These are phyloP conservation scores for Knipowitschia caucasica DNA, from an alignment of 2,797 vertebrate species.

Conservation along the genomic window DNA sequence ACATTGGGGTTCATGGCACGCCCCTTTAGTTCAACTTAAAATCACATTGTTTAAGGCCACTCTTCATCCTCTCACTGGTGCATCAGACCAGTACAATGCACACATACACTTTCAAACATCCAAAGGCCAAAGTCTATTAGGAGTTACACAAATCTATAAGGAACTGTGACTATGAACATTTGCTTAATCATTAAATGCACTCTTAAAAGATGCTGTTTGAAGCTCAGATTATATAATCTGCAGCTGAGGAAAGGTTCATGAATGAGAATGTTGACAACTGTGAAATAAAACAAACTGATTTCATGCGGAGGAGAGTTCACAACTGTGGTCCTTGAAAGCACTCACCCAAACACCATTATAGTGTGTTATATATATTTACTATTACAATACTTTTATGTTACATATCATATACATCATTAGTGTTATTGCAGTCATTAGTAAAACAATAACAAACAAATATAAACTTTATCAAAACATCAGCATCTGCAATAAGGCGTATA, in stretches of 20 bases:
- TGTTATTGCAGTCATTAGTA: neutral
- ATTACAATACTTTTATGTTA: no score
- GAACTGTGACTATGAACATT: no score
- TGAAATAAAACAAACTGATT: no score
- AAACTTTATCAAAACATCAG: neutral
- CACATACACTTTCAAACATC: neutral
- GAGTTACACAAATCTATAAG: no score
- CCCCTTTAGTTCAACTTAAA: neutral
- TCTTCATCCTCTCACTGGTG: constrained; percentile 9
- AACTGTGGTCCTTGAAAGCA: no score
- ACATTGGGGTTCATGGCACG: neutral
- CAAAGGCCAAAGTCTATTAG: neutral
- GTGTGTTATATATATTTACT: constrained; percentile 29
- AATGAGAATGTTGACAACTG: no score
- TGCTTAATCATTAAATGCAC: no score
- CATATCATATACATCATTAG: neutral
- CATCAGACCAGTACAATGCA: constrained; percentile 15
- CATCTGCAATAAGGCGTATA: neutral
- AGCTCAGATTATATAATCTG: no score
- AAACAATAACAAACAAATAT: neutral
- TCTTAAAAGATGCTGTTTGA: no score
- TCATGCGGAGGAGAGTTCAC: no score
- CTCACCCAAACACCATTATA: neutral
- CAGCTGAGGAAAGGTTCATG: no score
- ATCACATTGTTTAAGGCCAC: constrained; percentile 8